Evolutionary conservation across 2,888 invertebrate species (phyloP).

Genomic region (Noctua comes): DNA sequence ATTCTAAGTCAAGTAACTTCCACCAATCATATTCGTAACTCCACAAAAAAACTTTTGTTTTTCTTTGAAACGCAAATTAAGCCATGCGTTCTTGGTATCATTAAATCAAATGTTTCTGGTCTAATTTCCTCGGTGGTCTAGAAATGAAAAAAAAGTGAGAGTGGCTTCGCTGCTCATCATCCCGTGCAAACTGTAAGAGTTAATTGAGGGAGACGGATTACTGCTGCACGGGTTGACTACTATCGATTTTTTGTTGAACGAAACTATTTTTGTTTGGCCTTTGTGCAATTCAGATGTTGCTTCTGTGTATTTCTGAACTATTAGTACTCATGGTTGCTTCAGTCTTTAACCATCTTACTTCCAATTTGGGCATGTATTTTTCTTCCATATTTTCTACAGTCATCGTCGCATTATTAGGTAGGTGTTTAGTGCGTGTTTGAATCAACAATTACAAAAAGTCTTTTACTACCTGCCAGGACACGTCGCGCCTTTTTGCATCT

Average conservation of each 20-base stretch:
- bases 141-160: conserved; percentile 64
- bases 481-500: not conserved
- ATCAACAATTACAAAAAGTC: not conserved
- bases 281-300: not conserved
- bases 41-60: conserved; percentile 37
- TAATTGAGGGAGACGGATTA: conserved; percentile 60
- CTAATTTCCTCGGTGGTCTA: conserved; percentile 60
- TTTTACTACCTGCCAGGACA: not conserved
- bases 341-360: not conserved
- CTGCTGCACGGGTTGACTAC: not conserved
- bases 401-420: not conserved
- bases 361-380: not conserved
- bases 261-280: not conserved
- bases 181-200: conserved; percentile 53
- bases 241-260: conserved; percentile 8
- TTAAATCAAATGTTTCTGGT: conserved; percentile 62
- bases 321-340: not conserved
- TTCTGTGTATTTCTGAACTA: not conserved
- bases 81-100: conserved; percentile 40
- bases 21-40: conserved; percentile 4
- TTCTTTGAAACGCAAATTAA: conserved; percentile 42
- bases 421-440: not conserved
- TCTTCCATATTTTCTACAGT: not conserved
- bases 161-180: conserved; percentile 56
- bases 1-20: conserved; percentile 20